Base-by-base conservation (phyloP, 2,797 vertebrate genomes). In the Chiloscyllium punctatum region DNA sequence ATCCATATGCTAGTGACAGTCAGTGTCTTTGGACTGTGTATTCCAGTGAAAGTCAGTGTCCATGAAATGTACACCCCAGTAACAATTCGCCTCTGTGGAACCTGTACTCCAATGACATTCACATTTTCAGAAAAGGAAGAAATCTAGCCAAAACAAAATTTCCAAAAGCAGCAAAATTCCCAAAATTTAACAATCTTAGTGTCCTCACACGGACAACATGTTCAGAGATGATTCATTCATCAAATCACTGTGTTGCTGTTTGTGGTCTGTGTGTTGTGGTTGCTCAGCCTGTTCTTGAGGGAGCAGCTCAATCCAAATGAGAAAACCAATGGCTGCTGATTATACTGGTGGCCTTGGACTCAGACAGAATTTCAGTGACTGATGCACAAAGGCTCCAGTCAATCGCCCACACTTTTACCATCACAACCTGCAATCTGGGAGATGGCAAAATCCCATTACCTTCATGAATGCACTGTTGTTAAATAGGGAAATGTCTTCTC, bases 231-330 rank as follows among this genome's bases (percentile, higher is more conserved):
- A 92, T 69, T 69, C 90, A 92, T 92, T 23, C 90, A 42, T 62
- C 90, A 69, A 92, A 92, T 25, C 62, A 69, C 62, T 27, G 90
- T 42, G 18, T 69, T 92, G 33, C 66, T 69, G 90, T 69, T 92
- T 92, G 90, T 92, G 90, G 90, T 92, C 62, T 69, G 62, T 92
- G 90, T 92, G 62, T 69, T 92, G 90, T 92, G 90, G 90, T 51
- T 92, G 90, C 9, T 68, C 21, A 9, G 90, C 62, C n/a, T 92
- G 62, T 68, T 92, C 90, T 69, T 42, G 37, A 68, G 66, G 66
- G n/a, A 23, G 66, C 15, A 69, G 0, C 66, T 69, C 62, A 69
- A 90, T 37, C 62, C 66, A n/a, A 92, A 37, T 25, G 66, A 92
- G 66, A 68, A 25, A 92, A 69, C 33, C 90, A 69, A 92, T 42